phyloP scores from a whole-genome alignment of 2,888 invertebrate species.

The Harpalus rubripes region DNA sequence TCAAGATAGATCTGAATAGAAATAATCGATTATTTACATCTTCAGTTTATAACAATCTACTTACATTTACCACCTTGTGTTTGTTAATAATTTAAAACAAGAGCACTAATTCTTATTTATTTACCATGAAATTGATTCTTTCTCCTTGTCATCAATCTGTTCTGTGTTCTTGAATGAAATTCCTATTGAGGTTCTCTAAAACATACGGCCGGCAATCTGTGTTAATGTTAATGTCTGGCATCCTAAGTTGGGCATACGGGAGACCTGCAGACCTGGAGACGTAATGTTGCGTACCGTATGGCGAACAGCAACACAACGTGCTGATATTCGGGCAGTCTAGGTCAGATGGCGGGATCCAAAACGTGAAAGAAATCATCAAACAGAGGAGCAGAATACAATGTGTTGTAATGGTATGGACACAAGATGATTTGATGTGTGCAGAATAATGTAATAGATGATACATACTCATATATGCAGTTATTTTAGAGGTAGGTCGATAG shows the following conservation, averaged over 20 bases:
- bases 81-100: no score
- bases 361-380: constrained; percentile 38
- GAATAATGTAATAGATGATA: neutral
- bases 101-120: no score
- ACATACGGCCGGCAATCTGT: neutral
- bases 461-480: no score
- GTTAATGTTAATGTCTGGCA: neutral
- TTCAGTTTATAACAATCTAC: no score
- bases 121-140: no score
- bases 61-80: no score
- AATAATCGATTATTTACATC: no score
- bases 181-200: neutral
- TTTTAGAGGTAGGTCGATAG: no score
- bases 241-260: neutral
- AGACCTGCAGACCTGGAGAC: neutral
- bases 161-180: neutral
- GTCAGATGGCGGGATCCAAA: constrained; percentile 25
- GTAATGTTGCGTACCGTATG: neutral
- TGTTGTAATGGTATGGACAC: constrained; percentile 4
- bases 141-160: neutral
- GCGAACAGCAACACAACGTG: neutral
- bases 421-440: neutral
- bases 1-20: no score
- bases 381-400: constrained; percentile 17
- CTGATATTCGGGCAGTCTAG: constrained; percentile 4